Percentiles rank a stretch among this genome's conserved stretches.
Evolutionary conservation across 2,888 invertebrate genomes (phyloP).

Genomic region (Sinohyriopsis cumingii): DNA sequence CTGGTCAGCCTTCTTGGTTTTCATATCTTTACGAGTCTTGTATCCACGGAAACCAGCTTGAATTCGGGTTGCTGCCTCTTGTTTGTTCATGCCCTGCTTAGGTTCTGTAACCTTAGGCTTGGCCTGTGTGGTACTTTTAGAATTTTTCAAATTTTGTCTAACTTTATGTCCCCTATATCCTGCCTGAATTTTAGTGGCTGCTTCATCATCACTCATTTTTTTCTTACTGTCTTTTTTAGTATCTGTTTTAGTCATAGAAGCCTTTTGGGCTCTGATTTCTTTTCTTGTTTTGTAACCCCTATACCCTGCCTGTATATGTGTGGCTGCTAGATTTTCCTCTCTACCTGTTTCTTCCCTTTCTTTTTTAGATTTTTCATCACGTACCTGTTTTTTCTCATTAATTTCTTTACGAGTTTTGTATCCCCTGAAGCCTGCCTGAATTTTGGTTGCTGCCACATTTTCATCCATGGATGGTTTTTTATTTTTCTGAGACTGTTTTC

Average conservation of each 20-base stretch:
- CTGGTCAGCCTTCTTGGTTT: not conserved
- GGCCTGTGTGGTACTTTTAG: too few relatives aligned
- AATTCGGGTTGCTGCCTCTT: not conserved
- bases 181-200: constrained; percentile 58
- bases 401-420: constrained; percentile 33
- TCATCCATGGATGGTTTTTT: constrained; percentile 8
- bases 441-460: constrained; percentile 52
- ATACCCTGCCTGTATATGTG: constrained; percentile 1
- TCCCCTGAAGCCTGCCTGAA: constrained; percentile 52
- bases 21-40: constrained; percentile 5
- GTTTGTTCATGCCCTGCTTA: too few relatives aligned
- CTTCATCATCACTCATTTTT: constrained; percentile 22
- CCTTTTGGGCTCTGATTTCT: too few relatives aligned
- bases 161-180: constrained; percentile 37
- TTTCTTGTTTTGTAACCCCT: too few relatives aligned
- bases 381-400: constrained; percentile 9
- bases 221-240: too few relatives aligned
- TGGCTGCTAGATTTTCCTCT: not conserved
- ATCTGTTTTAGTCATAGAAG: too few relatives aligned
- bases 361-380: constrained; percentile 1
- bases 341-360: constrained; percentile 5
- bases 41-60: constrained; percentile 14
- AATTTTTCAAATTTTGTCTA: constrained; percentile 24
- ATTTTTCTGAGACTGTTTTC: too few relatives aligned
- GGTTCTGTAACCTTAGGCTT: too few relatives aligned